Conservation (phyloP, 1,140 invertebrate genomes). For the Riptortus pedestris region DNA sequence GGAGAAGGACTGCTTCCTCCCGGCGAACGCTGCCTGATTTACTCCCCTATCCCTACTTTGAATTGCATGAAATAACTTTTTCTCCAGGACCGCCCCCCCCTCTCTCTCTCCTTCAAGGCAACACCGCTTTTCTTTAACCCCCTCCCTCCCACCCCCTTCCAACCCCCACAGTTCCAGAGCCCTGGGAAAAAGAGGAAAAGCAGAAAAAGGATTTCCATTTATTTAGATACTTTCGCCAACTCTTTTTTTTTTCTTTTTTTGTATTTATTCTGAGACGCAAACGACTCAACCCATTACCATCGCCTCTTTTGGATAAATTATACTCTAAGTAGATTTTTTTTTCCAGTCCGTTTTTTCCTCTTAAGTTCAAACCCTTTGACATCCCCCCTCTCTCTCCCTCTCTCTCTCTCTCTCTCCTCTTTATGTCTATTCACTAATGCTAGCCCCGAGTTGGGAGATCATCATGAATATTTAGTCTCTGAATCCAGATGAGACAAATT, state of each 20-base stretch:
- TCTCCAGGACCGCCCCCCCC: not conserved
- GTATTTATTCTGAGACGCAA: constrained; percentile 25
- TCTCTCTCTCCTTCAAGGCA: no score
- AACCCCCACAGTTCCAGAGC: no score
- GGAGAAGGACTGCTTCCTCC: not conserved
- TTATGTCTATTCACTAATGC: no score
- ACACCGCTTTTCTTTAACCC: not conserved
- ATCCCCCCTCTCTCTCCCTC: no score
- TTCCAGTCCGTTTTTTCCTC: no score
- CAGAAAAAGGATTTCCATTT: constrained; percentile 28
- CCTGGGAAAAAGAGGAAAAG: not conserved
- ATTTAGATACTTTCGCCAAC: constrained; percentile 29
- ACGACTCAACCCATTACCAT: constrained; percentile 29
- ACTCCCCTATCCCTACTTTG: constrained; percentile 27
- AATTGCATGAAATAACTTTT: constrained; percentile 31
- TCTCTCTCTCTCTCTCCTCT: no score
- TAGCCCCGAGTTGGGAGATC: no score
- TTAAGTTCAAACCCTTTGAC: no score
- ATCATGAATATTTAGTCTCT: no score
- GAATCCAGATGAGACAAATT: no score
- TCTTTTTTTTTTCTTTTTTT: constrained; percentile 23
- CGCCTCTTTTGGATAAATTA: constrained; percentile 23
- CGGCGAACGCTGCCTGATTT: not conserved
- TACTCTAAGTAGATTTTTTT: constrained; percentile 25
- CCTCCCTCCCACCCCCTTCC: no score